phyloP scores from a whole-genome alignment of 2,113 vertebrate genomes.

The Daboia siamensis region DNA sequence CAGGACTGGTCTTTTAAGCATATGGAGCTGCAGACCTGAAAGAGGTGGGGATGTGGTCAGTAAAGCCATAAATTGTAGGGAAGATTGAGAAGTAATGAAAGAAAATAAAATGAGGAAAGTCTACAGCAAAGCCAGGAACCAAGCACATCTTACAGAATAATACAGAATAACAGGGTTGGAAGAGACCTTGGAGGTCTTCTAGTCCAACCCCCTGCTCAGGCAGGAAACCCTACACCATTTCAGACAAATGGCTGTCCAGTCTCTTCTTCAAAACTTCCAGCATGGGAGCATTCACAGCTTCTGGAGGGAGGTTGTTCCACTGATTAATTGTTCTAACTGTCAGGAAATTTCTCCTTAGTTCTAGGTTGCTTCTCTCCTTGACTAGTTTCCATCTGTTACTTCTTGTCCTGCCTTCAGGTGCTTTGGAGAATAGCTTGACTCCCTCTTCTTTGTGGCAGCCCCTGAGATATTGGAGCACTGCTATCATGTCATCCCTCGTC shows the following conservation, averaged over 20 bases:
- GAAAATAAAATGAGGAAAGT: not conserved
- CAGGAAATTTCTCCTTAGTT: not conserved
- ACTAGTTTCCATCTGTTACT: not conserved
- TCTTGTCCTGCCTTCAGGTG: not conserved
- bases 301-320: too few relatives aligned
- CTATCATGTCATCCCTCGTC: not conserved
- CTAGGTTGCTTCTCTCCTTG: not conserved
- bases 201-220: too few relatives aligned
- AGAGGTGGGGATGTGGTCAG: not conserved
- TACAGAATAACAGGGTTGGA: too few relatives aligned
- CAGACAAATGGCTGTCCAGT: too few relatives aligned
- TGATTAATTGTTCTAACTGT: not conserved
- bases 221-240: too few relatives aligned
- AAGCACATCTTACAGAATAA: not conserved
- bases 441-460: not conserved
- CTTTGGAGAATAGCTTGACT: not conserved
- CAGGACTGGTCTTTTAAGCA: not conserved
- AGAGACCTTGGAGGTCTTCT: too few relatives aligned
- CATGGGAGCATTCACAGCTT: too few relatives aligned
- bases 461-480: not conserved
- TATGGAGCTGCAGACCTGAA: not conserved
- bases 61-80: not conserved
- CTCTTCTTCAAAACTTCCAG: too few relatives aligned
- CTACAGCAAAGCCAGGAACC: not conserved
- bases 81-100: not conserved